phyloP scores from a whole-genome alignment of 2,888 invertebrate genomes.

The Anaspis maculata region DNA sequence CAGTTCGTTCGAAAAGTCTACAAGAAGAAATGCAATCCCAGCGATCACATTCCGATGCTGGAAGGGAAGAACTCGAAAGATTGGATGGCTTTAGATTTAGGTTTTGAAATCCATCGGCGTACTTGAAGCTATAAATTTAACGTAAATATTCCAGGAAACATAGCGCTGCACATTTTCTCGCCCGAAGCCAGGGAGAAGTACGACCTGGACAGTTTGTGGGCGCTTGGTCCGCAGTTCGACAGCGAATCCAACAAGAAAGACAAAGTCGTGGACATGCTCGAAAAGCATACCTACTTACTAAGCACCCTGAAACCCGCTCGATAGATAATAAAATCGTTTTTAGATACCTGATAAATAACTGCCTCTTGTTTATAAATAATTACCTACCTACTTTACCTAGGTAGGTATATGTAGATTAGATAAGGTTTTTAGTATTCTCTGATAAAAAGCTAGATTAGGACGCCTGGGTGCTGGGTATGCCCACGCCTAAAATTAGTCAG shows the following conservation, averaged over 20 bases:
- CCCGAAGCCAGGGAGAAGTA: slow-evolving; percentile 59
- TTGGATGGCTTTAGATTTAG: slow-evolving; percentile 89
- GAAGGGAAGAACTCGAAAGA: slow-evolving; percentile 69
- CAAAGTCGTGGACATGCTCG: slow-evolving; percentile 55
- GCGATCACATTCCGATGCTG: slow-evolving; percentile 62
- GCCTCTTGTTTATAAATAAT: no score
- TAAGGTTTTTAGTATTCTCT: no score
- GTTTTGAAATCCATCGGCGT: slow-evolving; percentile 43
- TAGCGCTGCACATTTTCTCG: slow-evolving; percentile 82
- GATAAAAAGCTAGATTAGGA: no score
- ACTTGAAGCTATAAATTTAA: no score
- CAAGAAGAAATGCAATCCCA: slow-evolving; percentile 57
- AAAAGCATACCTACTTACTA: slow-evolving; percentile 58
- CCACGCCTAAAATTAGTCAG: no score
- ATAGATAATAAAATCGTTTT: slow-evolving; percentile 14
- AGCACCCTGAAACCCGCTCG: slow-evolving; percentile 54
- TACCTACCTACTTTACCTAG: no score
- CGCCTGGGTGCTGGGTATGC: no score
- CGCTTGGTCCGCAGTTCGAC: slow-evolving; percentile 76
- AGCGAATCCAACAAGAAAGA: slow-evolving; percentile 54
- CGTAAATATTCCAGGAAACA: slow-evolving; percentile 66
- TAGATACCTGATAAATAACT: not conserved
- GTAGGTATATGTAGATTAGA: no score
- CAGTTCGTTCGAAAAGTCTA: slow-evolving; percentile 68
- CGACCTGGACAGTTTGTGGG: slow-evolving; percentile 88